Percentiles rank a stretch among this genome's conserved stretches.
Evolutionary conservation across 2,113 vertebrate species (phyloP).

Genomic region (Pelmatolapia mariae): DNA sequence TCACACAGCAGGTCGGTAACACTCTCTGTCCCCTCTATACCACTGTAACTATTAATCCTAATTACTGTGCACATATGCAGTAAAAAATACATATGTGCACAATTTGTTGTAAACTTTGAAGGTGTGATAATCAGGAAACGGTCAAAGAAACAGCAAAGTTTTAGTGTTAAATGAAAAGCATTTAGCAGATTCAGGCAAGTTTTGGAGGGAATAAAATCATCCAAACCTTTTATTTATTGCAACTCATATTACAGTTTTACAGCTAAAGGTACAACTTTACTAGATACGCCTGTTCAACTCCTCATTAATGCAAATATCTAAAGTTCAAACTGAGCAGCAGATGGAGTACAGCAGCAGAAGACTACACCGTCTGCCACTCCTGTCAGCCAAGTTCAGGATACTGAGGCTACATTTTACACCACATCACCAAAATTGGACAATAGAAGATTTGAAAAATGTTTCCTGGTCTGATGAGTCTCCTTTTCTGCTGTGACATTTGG

Average conservation of each 20-base stretch:
- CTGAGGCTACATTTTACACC: not conserved
- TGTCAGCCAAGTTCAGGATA: not conserved
- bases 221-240: not conserved
- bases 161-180: not conserved
- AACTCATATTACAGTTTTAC: not conserved
- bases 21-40: not conserved
- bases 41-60: not conserved
- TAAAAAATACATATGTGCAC: not conserved
- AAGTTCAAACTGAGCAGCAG: not conserved
- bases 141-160: not conserved
- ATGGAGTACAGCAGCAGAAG: not conserved
- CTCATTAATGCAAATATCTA: not conserved
- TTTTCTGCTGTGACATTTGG: accelerated
- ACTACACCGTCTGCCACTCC: not conserved
- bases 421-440: not conserved
- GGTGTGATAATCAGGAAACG: not conserved
- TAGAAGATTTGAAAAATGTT: not conserved
- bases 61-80: not conserved
- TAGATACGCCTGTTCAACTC: not conserved
- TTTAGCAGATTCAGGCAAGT: not conserved
- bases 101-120: not conserved
- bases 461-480: not conserved
- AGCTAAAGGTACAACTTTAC: not conserved
- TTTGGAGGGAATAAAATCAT: not conserved
- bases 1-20: conserved; percentile 88